Evolutionary conservation across 2,797 vertebrate genomes (phyloP).

Genomic region (Pseudomugil tenellus): DNA sequence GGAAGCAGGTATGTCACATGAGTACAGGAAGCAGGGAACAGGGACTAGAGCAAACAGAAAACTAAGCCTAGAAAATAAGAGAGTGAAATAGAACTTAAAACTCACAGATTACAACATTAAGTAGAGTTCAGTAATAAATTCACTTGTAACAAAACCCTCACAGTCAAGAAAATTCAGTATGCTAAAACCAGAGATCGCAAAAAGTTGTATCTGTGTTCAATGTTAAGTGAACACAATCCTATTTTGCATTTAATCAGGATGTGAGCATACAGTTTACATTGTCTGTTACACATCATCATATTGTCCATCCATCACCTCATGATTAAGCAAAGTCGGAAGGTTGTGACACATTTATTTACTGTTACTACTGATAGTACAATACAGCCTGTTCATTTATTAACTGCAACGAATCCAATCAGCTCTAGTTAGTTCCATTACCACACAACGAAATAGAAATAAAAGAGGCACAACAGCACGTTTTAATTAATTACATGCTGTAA

Average conservation of each 20-base stretch:
- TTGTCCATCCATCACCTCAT: neutral
- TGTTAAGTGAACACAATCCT: too few species aligned
- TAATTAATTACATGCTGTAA: conserved; percentile 8
- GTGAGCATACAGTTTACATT: neutral
- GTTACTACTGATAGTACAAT: neutral
- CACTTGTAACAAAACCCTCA: too few species aligned
- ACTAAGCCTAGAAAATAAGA: too few species aligned
- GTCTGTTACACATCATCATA: neutral
- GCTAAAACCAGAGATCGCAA: too few species aligned
- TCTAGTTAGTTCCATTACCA: neutral
- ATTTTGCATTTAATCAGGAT: neutral
- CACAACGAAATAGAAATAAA: conserved; percentile 15
- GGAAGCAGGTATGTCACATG: too few species aligned
- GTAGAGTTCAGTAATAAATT: too few species aligned
- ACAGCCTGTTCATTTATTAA: neutral
- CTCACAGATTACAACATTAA: too few species aligned
- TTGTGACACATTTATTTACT: neutral
- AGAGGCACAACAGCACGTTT: conserved; percentile 15
- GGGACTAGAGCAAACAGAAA: too few species aligned
- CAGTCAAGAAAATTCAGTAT: too few species aligned
- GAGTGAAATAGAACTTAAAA: too few species aligned
- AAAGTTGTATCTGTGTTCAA: too few species aligned
- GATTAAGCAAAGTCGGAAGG: neutral
- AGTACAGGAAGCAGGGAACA: too few species aligned
- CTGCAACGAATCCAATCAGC: neutral